These are phyloP conservation scores for Sitta europaea DNA, from an alignment of 2,113 vertebrate genomes.

Conservation along the genomic window DNA sequence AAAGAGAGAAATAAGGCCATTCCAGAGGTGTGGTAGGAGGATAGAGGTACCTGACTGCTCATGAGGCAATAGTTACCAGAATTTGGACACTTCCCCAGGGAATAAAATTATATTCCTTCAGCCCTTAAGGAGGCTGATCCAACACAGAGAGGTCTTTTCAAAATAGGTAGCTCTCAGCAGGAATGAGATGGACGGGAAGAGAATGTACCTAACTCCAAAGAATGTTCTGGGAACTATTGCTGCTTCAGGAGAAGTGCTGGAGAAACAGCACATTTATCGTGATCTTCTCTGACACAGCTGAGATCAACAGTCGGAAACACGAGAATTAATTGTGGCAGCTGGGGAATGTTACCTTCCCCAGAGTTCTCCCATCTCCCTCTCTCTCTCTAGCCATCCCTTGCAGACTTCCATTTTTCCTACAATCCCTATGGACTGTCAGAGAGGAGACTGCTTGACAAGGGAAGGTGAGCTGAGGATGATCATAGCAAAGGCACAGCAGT, in stretches of 20 bases:
- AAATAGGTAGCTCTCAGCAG: neutral
- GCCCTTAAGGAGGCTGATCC: neutral
- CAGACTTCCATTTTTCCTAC: neutral
- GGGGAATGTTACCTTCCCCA: neutral
- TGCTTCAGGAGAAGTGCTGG: neutral
- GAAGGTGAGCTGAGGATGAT: neutral
- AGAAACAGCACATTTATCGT: neutral
- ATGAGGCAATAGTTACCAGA: neutral
- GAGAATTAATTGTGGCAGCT: neutral
- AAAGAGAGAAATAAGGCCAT: neutral
- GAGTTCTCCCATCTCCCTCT: neutral
- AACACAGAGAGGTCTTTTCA: neutral
- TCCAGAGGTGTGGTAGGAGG: neutral
- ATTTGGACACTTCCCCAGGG: neutral
- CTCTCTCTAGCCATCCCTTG: neutral
- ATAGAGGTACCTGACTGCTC: neutral
- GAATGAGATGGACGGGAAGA: neutral
- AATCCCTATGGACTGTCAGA: neutral
- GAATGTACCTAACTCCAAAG: neutral
- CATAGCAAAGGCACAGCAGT: neutral
- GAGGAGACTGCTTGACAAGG: neutral
- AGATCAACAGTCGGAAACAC: neutral
- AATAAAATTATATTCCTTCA: neutral
- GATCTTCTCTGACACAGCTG: neutral
- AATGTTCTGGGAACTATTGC: neutral